These are phyloP conservation scores for Eolophus roseicapilla DNA, from an alignment of 2,113 vertebrate genomes.

Conservation along the genomic window DNA sequence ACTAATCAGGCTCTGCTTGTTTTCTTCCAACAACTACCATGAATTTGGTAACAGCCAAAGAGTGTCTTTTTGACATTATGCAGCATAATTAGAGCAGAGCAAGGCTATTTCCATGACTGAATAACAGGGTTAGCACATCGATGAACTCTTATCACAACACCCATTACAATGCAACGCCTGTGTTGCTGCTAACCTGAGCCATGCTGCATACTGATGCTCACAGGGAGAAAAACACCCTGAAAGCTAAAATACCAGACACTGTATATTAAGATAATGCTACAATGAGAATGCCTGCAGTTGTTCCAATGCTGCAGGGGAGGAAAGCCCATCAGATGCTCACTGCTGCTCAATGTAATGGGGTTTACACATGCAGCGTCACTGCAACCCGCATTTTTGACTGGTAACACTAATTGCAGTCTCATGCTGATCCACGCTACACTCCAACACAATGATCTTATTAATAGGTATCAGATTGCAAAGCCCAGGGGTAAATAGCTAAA, in stretches of 20 bases:
- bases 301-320: rapidly evolving
- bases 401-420: neutral
- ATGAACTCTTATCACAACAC: neutral
- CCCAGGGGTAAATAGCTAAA: neutral
- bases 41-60: neutral
- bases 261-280: neutral
- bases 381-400: neutral
- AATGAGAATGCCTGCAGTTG: neutral
- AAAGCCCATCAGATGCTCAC: neutral
- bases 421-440: neutral
- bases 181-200: neutral
- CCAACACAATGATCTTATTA: neutral
- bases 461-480: neutral
- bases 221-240: neutral
- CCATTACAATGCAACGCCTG: neutral
- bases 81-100: neutral
- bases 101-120: neutral
- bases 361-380: neutral
- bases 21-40: neutral
- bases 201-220: neutral
- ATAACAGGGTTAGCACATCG: neutral
- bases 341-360: neutral
- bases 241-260: conserved; percentile 13
- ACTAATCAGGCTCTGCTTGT: neutral
- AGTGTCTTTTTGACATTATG: neutral